A percentile compares a stretch with the other conserved stretches of the same genome.
phyloP scores from a whole-genome alignment of 53 echinoderm and acorn worm species.

The Zoroaster sp. region DNA sequence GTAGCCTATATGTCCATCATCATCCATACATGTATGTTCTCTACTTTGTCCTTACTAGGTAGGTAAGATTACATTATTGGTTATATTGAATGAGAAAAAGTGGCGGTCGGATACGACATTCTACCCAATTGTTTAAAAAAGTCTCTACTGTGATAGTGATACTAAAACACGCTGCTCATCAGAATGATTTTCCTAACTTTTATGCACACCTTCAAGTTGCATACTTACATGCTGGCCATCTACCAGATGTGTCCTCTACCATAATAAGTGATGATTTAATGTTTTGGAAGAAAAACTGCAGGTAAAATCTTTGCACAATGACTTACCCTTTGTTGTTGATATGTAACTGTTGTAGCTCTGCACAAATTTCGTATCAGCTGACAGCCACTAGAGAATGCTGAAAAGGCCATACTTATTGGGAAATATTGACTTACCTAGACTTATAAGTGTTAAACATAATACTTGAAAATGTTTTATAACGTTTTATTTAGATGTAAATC shows the following conservation, averaged over 20 bases:
- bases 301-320: neutral
- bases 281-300: neutral
- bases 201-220: neutral
- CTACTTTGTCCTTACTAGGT: no score
- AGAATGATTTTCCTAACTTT: neutral
- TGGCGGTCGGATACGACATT: no score
- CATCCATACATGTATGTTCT: no score
- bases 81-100: no score
- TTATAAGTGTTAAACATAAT: neutral
- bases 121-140: no score
- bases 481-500: neutral
- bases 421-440: neutral
- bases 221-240: neutral
- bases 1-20: no score
- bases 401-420: constrained; percentile 7
- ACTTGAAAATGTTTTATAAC: neutral
- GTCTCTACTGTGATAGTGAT: neutral
- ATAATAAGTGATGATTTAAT: neutral
- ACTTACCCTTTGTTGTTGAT: constrained; percentile 41
- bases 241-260: no score
- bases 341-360: constrained; percentile 1
- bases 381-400: neutral
- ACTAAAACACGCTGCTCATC: neutral
- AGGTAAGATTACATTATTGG: no score
- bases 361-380: constrained; percentile 9